Evolutionary conservation across 1,140 invertebrate genomes (phyloP), one percentile per base, ranked within the genome.

Genomic region (Hypsibius dujardini): DNA sequence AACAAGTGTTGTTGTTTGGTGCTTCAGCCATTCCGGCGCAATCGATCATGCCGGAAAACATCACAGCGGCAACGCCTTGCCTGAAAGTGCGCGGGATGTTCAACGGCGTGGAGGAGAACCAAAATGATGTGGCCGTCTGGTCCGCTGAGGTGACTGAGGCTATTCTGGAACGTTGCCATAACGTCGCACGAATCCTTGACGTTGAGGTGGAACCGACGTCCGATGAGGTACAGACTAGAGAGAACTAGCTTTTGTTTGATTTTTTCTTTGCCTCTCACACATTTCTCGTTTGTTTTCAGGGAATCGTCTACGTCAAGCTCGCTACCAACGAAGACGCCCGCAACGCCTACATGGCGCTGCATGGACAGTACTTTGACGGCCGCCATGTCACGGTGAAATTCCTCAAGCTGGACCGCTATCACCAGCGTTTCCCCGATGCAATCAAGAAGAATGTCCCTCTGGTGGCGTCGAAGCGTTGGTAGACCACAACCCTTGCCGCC

Each of bases 71-170:
- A 0, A 94, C 90, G 0, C 86, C 87, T 0, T 97, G 92, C 78
- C 80, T 97, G 42, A 97, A 97, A 81, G 90, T 97, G 56, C 83
- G 93, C n/a, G 89, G 95, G 75, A 96, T 97, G 92, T 92, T 95
- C 77, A 90, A 94, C 76, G 84, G 86, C 71, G 77, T 80, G 72
- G 75, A 78, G 79, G 80, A 75, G 79, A 72, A 47, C 50, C 47
- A 28, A 42, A 14, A 3, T 15, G 70, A 70, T 59, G 71, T 1
- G 12, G 2, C 69, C 71, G n/a, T n/a, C n/a, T 87, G 86, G 84
- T 83, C 85, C 71, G 79, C 81, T 1, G 82, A 82, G 60, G 84
- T 92, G n/a, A 84, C 88, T 75, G 90, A 95, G 77, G 90, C 90
- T 1, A 88, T 97, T 75, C 79, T 95, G 46, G 90, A 93, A 76